Evolutionary conservation across 2,888 invertebrate species (phyloP).

Genomic region (Drosophila percnosoma): DNA sequence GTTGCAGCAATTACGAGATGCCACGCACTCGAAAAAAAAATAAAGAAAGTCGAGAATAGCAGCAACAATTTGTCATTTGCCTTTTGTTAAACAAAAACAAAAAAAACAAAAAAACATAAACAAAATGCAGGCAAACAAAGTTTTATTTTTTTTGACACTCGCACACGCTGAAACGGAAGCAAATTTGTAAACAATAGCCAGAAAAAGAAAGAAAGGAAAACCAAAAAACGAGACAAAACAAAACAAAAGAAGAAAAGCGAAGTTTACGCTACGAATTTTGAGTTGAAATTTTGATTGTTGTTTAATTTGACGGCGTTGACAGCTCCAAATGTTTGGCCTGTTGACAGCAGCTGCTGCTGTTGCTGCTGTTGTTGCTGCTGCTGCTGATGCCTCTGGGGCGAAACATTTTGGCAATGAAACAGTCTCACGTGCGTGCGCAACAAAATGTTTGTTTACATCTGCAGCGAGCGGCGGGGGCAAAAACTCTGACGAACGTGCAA

Average conservation of each 20-base stretch:
- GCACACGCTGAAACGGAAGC: constrained; percentile 46
- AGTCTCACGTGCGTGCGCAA: constrained; percentile 21
- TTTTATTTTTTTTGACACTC: constrained; percentile 23
- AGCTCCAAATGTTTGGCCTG: constrained; percentile 49
- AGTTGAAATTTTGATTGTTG: constrained; percentile 34
- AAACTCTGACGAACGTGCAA: constrained; percentile 23
- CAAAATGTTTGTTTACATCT: constrained; percentile 48
- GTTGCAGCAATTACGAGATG: constrained; percentile 52
- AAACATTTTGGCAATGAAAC: constrained; percentile 62
- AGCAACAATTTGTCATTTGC: constrained; percentile 31
- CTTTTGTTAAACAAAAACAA: constrained; percentile 9
- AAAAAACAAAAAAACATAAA: constrained; percentile 32
- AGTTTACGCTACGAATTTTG: constrained; percentile 50
- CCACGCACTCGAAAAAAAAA: constrained; percentile 44
- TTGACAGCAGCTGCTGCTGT: constrained; percentile 49
- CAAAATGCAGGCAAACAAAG: constrained; percentile 40
- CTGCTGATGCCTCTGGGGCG: constrained; percentile 1
- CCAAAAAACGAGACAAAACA: constrained; percentile 15
- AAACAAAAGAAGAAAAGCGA: constrained; percentile 46
- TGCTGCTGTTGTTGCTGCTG: background rate
- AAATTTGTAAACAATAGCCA: constrained; percentile 49
- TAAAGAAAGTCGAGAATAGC: constrained; percentile 23
- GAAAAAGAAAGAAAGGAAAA: constrained; percentile 27
- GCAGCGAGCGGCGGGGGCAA: constrained; percentile 13
- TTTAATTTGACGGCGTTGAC: constrained; percentile 57